phyloP scores from a whole-genome alignment of 2,888 invertebrate genomes.

The Aleiodes leptofemur region DNA sequence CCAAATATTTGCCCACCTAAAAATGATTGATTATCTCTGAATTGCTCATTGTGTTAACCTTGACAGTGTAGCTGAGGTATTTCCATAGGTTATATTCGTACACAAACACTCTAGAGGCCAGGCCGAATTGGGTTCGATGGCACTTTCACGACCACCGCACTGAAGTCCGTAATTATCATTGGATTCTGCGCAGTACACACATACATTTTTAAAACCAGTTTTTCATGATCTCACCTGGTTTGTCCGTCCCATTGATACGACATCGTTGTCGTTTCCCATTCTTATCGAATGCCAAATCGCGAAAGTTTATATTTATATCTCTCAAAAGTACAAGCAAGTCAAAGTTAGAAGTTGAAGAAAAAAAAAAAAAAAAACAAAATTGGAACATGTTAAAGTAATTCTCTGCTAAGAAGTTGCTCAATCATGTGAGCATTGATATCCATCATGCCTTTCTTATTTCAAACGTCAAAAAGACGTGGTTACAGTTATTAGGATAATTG shows the following conservation, averaged over 20 bases:
- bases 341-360: neutral
- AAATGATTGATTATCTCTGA: constrained; percentile 53
- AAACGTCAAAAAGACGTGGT: neutral
- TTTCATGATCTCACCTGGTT: constrained; percentile 27
- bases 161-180: constrained; percentile 61
- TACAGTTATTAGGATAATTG: too few relatives aligned
- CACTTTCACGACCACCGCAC: constrained; percentile 66
- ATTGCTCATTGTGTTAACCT: constrained; percentile 61
- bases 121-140: constrained; percentile 65
- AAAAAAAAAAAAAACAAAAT: constrained; percentile 8
- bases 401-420: neutral
- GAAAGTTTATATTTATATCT: neutral
- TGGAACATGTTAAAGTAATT: constrained; percentile 14
- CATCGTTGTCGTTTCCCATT: constrained; percentile 45
- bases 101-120: constrained; percentile 37
- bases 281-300: constrained; percentile 32
- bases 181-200: constrained; percentile 51
- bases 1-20: constrained; percentile 48
- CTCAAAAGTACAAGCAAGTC: neutral
- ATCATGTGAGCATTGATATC: too few relatives aligned
- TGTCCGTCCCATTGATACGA: constrained; percentile 34
- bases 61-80: constrained; percentile 64
- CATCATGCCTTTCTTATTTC: too few relatives aligned
- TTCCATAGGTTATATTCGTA: constrained; percentile 7
- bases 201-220: constrained; percentile 60